A percentile compares a stretch with the other conserved stretches of the same genome.
These are phyloP conservation scores for Phenganax marumi DNA, from an alignment of 92 coral and sea anemone species.

Conservation along the genomic window DNA sequence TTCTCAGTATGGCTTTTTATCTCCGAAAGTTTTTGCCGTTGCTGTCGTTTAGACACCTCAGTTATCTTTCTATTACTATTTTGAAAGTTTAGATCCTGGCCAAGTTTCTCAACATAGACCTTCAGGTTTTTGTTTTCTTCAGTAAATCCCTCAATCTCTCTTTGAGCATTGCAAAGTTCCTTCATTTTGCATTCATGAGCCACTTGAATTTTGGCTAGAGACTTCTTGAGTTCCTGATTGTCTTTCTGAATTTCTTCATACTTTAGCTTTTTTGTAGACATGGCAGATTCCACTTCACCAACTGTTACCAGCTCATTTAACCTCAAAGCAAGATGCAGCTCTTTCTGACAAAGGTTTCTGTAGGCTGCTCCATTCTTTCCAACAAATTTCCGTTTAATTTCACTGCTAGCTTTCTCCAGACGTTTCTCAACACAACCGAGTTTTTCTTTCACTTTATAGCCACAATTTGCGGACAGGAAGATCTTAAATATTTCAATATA, in stretches of 20 bases:
- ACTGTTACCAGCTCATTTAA: slow-evolving; percentile 28
- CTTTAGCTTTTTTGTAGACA: slow-evolving; percentile 6
- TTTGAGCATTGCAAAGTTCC: slow-evolving; percentile 2
- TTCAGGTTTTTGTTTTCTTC: not conserved
- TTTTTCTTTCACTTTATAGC: slow-evolving; percentile 28
- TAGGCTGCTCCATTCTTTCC: slow-evolving; percentile 46
- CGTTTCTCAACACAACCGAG: slow-evolving; percentile 30
- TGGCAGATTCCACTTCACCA: slow-evolving; percentile 23
- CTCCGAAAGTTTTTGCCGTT: slow-evolving; percentile 6
- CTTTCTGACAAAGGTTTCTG: slow-evolving; percentile 22
- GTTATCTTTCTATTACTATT: not conserved
- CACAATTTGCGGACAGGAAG: slow-evolving; percentile 1
- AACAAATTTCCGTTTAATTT: slow-evolving; percentile 27
- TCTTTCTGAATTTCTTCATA: slow-evolving; percentile 21
- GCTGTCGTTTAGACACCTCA: slow-evolving; percentile 21
- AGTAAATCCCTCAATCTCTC: not conserved
- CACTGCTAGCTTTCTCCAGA: slow-evolving; percentile 12
- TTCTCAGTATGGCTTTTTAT: slow-evolving; percentile 15
- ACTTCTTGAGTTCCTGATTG: slow-evolving; percentile 24
- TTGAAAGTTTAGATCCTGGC: slow-evolving; percentile 10
- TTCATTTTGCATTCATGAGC: slow-evolving; percentile 22
- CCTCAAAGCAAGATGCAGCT: not conserved
- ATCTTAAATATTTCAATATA: slow-evolving; percentile 39
- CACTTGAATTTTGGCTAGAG: not conserved
- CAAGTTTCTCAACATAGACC: slow-evolving; percentile 29